phyloP scores from a whole-genome alignment of 2,888 invertebrate genomes.

The Sphaerolaimus hirsutus region DNA sequence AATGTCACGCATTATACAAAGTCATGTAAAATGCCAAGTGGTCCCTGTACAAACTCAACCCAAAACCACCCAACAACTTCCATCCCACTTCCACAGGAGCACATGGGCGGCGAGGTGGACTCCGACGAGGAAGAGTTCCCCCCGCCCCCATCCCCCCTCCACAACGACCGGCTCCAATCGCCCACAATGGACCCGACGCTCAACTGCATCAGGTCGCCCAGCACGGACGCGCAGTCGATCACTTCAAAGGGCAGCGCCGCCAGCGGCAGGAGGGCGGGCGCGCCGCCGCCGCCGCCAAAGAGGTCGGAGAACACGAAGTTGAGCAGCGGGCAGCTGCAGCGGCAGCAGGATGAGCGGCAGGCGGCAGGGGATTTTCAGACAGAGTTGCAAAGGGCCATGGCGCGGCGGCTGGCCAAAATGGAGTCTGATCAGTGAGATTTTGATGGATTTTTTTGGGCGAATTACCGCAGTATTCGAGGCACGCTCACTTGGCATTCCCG shows the following conservation, averaged over 20 bases:
- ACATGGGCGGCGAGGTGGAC: conserved; percentile 11
- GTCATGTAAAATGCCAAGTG: background rate
- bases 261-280: background rate
- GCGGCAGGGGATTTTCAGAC: conserved; percentile 2
- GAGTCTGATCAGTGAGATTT: no score
- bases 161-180: background rate
- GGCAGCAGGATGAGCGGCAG: background rate
- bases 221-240: no score
- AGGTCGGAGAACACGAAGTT: conserved; percentile 15
- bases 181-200: background rate
- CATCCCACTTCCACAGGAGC: background rate
- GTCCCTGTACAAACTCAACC: background rate
- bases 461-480: no score
- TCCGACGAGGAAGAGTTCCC: conserved; percentile 21
- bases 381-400: conserved; percentile 6
- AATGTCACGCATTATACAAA: no score
- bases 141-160: conserved; percentile 13
- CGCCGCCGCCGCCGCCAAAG: conserved; percentile 20
- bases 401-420: conserved; percentile 5
- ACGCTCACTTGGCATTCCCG: no score
- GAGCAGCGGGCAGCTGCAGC: background rate
- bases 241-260: no score
- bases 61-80: background rate
- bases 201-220: no score
- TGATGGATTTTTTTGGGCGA: no score